Base-by-base conservation (phyloP, 1,140 invertebrate genomes). In the Zaprionus tsacasi region DNA sequence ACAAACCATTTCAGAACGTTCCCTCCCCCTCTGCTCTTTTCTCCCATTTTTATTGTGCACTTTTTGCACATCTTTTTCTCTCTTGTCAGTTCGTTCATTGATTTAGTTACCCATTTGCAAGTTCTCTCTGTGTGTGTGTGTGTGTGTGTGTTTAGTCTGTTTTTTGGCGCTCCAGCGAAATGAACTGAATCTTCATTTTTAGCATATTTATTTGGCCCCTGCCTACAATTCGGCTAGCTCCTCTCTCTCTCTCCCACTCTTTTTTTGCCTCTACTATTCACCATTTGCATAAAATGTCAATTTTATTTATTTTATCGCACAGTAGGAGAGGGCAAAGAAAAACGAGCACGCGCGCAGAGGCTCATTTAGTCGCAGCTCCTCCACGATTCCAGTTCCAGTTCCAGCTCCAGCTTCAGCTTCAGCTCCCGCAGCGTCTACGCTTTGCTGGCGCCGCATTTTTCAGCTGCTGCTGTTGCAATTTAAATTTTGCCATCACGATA, bases 231-330 rank as follows among this genome's bases (percentile, higher is more conserved):
- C 52, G 12, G n/a, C 21, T 30, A 15, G 50, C 21, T 65, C 6
- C 38, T n/a, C 56, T 58, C 21, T 11, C 27, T 27, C n/a, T 12
- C 5, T 12, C 3, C 17, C 21, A 17, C 10, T 15, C 30, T 7
- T 12, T 33, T 17, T 21, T 21, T 2, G 21, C 21, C 35, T 15
- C 27, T 15, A 43, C 27, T 15, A 43, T 52, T 21, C 21, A 11
- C 13, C 74, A 88, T 88, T 88, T 89, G 85, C 85, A 88, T 88
- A 88, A 88, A 88, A 76, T 89, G 82, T 64, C 85, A 76, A 89
- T 88, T 88, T 88, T 89, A 89, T 88, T 85, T 88, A 83, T 88
- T 88, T 88, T 88, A 88, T 89, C 82, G 85, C 76, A 27, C 8
- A 38, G 38, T 27, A n/a, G 57, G 55, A 67, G 55, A 67, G 55